phyloP scores from a whole-genome alignment of 2,113 vertebrate species.

The Crotalus tigris region DNA sequence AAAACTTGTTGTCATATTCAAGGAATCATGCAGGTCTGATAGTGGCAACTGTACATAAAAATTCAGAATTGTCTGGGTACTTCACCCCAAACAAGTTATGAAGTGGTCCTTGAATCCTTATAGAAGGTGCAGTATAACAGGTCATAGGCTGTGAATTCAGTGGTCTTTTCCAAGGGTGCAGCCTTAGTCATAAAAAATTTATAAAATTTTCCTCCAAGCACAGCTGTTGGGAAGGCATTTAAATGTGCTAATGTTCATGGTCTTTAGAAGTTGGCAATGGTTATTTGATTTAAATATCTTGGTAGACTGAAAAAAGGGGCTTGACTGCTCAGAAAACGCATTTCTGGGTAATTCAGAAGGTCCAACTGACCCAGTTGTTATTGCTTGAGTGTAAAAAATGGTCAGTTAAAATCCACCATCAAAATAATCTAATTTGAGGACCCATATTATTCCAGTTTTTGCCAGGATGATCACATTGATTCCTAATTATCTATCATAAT shows the following conservation, averaged over 20 bases:
- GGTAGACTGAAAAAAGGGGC: background rate
- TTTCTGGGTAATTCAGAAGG: background rate
- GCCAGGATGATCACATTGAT: background rate
- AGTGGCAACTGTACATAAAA: background rate
- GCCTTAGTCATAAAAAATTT: background rate
- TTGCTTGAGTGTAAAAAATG: background rate
- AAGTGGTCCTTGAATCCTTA: background rate
- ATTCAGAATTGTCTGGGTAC: background rate
- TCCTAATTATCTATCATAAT: background rate
- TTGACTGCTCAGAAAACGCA: background rate
- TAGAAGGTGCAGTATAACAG: background rate
- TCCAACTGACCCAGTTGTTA: background rate
- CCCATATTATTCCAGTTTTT: background rate
- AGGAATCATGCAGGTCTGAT: background rate
- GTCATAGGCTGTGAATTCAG: background rate
- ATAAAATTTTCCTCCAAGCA: background rate
- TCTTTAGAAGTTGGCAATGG: background rate
- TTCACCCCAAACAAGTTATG: background rate
- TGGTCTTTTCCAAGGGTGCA: background rate
- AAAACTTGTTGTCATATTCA: background rate
- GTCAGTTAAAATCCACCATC: background rate
- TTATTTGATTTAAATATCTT: background rate
- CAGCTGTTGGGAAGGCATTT: background rate
- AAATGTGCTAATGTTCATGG: background rate
- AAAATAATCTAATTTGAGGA: background rate